Conservation (phyloP, 1,140 invertebrate species). For the Drosophila parabipectinata region DNA sequence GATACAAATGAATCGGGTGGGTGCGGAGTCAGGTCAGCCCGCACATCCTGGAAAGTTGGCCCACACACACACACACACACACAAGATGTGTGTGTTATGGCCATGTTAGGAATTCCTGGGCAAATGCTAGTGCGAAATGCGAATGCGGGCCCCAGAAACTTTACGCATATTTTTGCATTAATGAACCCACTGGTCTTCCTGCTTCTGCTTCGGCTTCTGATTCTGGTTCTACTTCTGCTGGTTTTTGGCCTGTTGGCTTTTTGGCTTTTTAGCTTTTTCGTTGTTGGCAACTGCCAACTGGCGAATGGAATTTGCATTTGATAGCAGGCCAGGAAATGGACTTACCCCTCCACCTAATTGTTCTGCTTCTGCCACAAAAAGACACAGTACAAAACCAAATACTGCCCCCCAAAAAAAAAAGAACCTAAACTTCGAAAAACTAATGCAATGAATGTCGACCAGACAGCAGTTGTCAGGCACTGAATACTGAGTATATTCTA, state of each 20-base stretch:
- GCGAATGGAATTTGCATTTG: slow-evolving; percentile 19
- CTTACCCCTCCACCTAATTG: slow-evolving; percentile 30
- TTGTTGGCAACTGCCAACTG: not conserved
- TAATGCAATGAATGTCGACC: slow-evolving; percentile 59
- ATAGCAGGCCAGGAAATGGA: slow-evolving; percentile 9
- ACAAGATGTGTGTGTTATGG: not conserved
- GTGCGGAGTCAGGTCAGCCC: not conserved
- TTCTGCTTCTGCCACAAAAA: slow-evolving; percentile 8
- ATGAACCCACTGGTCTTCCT: slow-evolving; percentile 17
- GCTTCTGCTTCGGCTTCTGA: not conserved
- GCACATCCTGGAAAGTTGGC: not conserved
- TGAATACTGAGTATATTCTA: not conserved
- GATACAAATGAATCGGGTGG: not conserved
- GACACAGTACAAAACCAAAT: not conserved
- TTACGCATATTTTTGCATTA: slow-evolving; percentile 51
- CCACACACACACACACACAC: not conserved
- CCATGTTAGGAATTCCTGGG: slow-evolving; percentile 3
- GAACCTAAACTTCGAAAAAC: slow-evolving; percentile 19
- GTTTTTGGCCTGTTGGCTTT: not conserved
- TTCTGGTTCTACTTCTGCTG: not conserved
- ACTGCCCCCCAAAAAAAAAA: not conserved
- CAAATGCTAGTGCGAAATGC: slow-evolving; percentile 3
- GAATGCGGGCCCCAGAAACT: slow-evolving; percentile 15
- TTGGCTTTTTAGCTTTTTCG: not conserved
- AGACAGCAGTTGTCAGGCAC: not conserved